A percentile compares a stretch with the other conserved stretches of the same genome.
Evolutionary conservation across 2,113 vertebrate genomes (phyloP).

Genomic region (Dipodomys merriami): DNA sequence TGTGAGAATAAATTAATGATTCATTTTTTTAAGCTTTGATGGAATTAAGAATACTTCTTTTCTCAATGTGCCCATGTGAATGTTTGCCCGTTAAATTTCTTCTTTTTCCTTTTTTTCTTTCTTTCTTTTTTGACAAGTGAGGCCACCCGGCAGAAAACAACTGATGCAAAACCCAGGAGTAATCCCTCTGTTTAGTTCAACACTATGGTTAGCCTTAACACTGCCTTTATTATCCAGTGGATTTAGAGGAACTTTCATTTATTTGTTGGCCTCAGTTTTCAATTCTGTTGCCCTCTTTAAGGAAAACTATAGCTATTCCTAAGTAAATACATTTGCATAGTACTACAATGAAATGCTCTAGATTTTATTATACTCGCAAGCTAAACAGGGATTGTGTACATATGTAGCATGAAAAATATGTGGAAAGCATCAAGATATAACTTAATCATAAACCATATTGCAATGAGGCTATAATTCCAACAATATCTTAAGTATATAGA

Average conservation of each 20-base stretch:
- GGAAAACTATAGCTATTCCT: slow-evolving; percentile 89
- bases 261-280: slow-evolving; percentile 95
- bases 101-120: slow-evolving; percentile 71
- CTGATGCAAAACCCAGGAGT: slow-evolving; percentile 99
- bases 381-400: slow-evolving; percentile 78
- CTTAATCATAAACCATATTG: slow-evolving; percentile 65
- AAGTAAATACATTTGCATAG: slow-evolving; percentile 93
- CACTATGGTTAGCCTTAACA: slow-evolving; percentile 98
- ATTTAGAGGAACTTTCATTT: slow-evolving; percentile 99
- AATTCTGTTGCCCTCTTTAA: slow-evolving; percentile 89
- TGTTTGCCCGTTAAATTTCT: slow-evolving; percentile 92
- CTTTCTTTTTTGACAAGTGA: slow-evolving; percentile 95
- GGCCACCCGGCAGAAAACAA: slow-evolving; percentile 99
- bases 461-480: slow-evolving; percentile 31
- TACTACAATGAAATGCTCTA: slow-evolving; percentile 89
- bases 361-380: slow-evolving; percentile 86
- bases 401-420: slow-evolving; percentile 84
- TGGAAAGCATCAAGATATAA: slow-evolving; percentile 75
- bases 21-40: slow-evolving; percentile 99
- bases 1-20: slow-evolving; percentile 98
- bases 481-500: slow-evolving; percentile 35
- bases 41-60: slow-evolving; percentile 99
- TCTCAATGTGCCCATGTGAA: slow-evolving; percentile 95
- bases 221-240: slow-evolving; percentile 99
- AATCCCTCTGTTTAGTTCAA: slow-evolving; percentile 98